Conservation (phyloP, 2,113 vertebrate genomes). For the Microtus pennsylvanicus region DNA sequence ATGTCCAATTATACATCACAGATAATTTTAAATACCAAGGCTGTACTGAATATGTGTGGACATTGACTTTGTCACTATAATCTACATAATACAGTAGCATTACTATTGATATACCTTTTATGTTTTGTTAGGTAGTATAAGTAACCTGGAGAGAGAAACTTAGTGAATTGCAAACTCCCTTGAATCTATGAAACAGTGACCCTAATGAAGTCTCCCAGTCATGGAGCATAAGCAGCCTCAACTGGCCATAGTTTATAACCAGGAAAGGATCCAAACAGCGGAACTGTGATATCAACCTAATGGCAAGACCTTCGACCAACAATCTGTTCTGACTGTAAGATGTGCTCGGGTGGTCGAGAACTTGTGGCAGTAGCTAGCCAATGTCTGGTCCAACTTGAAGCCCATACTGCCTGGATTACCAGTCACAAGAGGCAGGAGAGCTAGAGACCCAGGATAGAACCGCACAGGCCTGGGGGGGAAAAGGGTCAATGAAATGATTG, state of each 20-base stretch:
- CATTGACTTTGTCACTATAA: background rate
- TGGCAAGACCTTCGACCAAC: background rate
- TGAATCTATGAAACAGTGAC: background rate
- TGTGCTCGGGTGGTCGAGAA: background rate
- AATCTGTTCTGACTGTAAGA: background rate
- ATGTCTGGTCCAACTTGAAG: background rate
- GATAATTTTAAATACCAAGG: background rate
- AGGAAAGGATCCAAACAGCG: background rate
- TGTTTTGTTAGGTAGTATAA: background rate
- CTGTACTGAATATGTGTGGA: background rate
- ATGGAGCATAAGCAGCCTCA: background rate
- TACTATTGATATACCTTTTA: background rate
- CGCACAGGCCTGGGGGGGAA: background rate
- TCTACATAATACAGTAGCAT: background rate
- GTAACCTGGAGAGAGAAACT: background rate
- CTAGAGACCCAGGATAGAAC: background rate
- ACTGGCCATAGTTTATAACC: background rate
- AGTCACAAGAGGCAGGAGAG: background rate
- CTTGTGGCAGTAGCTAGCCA: background rate
- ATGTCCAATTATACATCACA: no score
- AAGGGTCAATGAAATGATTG: background rate
- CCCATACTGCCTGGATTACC: background rate
- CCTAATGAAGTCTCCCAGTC: background rate
- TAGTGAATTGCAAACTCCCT: background rate
- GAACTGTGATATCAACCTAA: background rate